Evolutionary conservation across 2,888 invertebrate species (phyloP).

Genomic region (Cotesia congregata): DNA sequence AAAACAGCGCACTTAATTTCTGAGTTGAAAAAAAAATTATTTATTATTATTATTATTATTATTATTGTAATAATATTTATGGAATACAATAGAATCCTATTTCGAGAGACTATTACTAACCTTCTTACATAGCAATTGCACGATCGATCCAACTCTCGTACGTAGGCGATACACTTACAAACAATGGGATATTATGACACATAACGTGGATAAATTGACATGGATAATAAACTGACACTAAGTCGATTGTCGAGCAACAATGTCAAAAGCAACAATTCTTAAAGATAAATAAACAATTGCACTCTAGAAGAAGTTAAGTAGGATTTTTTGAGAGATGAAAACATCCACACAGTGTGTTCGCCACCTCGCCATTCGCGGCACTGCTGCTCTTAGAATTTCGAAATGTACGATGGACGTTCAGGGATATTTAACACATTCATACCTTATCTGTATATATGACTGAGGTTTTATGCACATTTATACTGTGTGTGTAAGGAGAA

Average conservation of each 20-base stretch:
- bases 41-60: too few relatives aligned
- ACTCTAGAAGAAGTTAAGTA: too few relatives aligned
- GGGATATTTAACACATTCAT: not conserved
- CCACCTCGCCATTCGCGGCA: not conserved
- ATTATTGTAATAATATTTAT: too few relatives aligned
- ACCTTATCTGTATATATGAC: not conserved
- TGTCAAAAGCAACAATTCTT: not conserved
- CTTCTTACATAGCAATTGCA: slow-evolving; percentile 54
- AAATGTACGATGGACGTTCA: not conserved
- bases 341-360: not conserved
- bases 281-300: too few relatives aligned
- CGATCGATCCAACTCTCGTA: slow-evolving; percentile 52
- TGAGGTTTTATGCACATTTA: not conserved
- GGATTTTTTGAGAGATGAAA: not conserved
- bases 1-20: too few relatives aligned
- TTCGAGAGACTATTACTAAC: slow-evolving; percentile 47
- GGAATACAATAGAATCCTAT: slow-evolving; percentile 1
- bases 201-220: not conserved
- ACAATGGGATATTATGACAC: slow-evolving; percentile 18
- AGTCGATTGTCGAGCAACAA: not conserved
- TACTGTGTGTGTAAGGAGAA: not conserved
- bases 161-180: slow-evolving; percentile 45
- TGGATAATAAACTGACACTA: not conserved
- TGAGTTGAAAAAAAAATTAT: too few relatives aligned
- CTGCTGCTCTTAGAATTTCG: not conserved